Base-by-base conservation (phyloP, 2,113 vertebrate genomes). In the Forbesichthys papilliferus region DNA sequence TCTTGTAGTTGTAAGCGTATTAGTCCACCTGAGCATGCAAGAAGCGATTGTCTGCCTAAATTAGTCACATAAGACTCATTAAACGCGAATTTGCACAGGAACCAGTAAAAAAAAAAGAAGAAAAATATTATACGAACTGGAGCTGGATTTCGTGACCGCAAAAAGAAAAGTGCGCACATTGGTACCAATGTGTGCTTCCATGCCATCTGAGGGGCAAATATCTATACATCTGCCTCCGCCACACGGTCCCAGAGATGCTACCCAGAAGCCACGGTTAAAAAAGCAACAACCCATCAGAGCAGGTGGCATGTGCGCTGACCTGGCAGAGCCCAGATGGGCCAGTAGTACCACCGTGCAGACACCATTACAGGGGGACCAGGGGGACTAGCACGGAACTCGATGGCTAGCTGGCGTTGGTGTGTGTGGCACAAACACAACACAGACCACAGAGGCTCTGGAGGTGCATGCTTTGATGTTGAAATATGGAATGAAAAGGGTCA, bases 301-400 rank as follows among this genome's bases (percentile, higher is more conserved):
- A 91, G 90, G 89, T 89, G 90, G 90, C 8, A 80, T 88, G 89
- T 89, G 83, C 86, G 85, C 77, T 90, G 90, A 90, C 88, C 90
- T 88, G 82, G 85, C 82, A 74, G 68, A 82, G 88, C 83, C 87
- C 90, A 89, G 83, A 89, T 89, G 90, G 90, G 88, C 79, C 75
- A 52, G 59, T 63, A 64, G 59, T 63, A 64, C 70, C 54, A 70
- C 70, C 51, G 66, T 77, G 53, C 70, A 71, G 82, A 80, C 65
- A 57, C n/a, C 58, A 76, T 73, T 71, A 74, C 68, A 77, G 69
- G 81, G 75, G 75, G 59, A 11, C 74, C 75, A 68, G 54, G 54
- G 75, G 73, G 59, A 84, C 64, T 53, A 75, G 82, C 83, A 79
- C 4, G 36, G 72, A 69, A 81, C 78, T 78, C 13, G 54, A 54